A percentile compares a stretch with the other conserved stretches of the same genome.
phyloP scores from a whole-genome alignment of 2,888 invertebrate genomes.

The Trachelus stipa region DNA sequence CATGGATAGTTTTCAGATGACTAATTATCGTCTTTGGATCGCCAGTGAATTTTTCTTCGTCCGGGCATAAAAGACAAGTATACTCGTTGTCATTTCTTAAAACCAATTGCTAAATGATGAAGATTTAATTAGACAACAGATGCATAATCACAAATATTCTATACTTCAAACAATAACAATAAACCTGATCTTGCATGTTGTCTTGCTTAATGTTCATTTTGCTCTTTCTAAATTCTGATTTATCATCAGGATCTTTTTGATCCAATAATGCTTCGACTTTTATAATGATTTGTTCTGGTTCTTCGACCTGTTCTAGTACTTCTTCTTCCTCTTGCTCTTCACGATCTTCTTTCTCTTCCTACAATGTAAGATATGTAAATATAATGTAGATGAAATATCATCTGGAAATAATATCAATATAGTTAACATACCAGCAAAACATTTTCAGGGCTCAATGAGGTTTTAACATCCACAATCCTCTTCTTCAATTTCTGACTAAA shows the following conservation, averaged over 20 bases:
- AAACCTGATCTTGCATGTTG: conserved; percentile 32
- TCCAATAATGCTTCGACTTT: conserved; percentile 30
- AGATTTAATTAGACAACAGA: too few relatives aligned
- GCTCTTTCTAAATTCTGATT: conserved; percentile 27
- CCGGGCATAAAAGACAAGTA: conserved; percentile 70
- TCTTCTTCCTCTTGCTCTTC: too few relatives aligned
- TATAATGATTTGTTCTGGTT: conserved; percentile 22
- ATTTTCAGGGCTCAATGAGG: not conserved
- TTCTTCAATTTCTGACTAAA: conserved; percentile 30
- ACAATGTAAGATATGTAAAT: too few relatives aligned
- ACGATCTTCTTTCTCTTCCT: too few relatives aligned
- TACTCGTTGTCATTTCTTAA: conserved; percentile 67
- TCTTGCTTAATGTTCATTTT: conserved; percentile 34
- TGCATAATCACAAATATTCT: too few relatives aligned
- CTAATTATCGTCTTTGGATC: conserved; percentile 73
- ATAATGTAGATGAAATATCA: conserved; percentile 4
- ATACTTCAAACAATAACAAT: too few relatives aligned
- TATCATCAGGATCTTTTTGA: conserved; percentile 28
- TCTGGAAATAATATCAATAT: not conserved
- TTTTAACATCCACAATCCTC: conserved; percentile 10
- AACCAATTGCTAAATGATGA: conserved; percentile 30
- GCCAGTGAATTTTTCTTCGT: conserved; percentile 63
- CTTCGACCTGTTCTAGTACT: conserved; percentile 17
- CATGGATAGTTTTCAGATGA: conserved; percentile 75
- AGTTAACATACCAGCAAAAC: not conserved